A percentile compares a stretch with the other conserved stretches of the same genome.
Evolutionary conservation across 2,113 vertebrate genomes (phyloP).

Genomic region (Prolemur simus): DNA sequence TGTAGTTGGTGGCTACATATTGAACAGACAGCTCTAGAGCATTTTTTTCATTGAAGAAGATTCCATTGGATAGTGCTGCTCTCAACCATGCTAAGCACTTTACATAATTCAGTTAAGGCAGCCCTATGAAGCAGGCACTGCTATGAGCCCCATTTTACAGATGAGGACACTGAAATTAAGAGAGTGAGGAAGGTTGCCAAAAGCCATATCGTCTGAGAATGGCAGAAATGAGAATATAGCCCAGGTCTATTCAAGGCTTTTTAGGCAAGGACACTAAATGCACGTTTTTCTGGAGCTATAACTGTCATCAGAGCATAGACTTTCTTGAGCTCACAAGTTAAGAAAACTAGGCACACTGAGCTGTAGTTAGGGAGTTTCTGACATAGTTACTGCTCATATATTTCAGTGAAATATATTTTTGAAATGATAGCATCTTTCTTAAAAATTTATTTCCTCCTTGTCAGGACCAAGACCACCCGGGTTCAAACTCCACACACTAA

Average conservation of each 20-base stretch:
- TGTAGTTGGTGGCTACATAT: neutral
- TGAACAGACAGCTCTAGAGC: neutral
- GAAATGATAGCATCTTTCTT: neutral
- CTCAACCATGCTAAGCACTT: neutral
- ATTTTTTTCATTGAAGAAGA: neutral
- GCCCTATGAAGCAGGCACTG: neutral
- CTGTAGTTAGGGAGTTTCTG: neutral
- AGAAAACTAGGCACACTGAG: neutral
- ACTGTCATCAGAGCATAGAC: neutral
- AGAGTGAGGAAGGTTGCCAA: neutral
- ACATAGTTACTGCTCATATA: neutral
- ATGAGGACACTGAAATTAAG: neutral
- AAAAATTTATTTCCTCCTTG: neutral
- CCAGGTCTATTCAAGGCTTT: neutral
- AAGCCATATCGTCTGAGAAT: neutral
- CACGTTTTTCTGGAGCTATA: neutral
- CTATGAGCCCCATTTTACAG: neutral
- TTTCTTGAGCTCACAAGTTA: neutral
- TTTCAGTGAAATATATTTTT: neutral
- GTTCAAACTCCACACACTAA: neutral
- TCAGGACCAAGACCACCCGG: neutral
- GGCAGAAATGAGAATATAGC: neutral
- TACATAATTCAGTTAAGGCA: neutral
- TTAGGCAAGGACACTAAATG: neutral
- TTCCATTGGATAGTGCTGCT: neutral